A percentile compares a stretch with the other conserved stretches of the same genome.
Evolutionary conservation across 2,888 invertebrate genomes (phyloP).

Genomic region (Synergus itoensis): DNA sequence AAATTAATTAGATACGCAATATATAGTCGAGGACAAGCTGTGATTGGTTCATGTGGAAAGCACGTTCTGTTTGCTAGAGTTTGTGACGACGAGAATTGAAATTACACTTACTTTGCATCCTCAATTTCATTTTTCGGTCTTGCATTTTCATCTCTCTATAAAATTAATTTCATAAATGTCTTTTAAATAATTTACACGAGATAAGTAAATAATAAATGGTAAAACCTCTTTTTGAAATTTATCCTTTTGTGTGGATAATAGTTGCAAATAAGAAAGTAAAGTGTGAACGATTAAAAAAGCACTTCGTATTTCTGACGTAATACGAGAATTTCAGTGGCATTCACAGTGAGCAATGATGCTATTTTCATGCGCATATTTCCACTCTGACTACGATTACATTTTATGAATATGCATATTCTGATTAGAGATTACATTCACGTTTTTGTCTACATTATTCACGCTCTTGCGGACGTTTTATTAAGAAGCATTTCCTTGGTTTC

Average conservation of each 20-base stretch:
- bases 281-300: neutral
- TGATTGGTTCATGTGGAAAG: constrained; percentile 13
- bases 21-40: neutral
- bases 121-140: neutral
- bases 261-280: neutral
- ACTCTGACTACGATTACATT: neutral
- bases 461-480: neutral
- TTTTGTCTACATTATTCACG: neutral
- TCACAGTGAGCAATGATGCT: neutral
- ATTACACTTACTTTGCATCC: neutral
- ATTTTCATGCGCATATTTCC: constrained; percentile 10
- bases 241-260: neutral
- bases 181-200: no score
- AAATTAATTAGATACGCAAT: neutral
- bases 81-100: constrained; percentile 11
- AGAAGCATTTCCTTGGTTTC: neutral
- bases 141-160: neutral
- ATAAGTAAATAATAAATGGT: neutral
- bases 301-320: constrained; percentile 3
- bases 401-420: constrained; percentile 29
- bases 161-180: neutral
- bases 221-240: neutral
- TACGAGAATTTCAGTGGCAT: neutral
- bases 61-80: constrained; percentile 5
- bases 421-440: neutral